Evolutionary conservation across 2,797 vertebrate genomes (phyloP).

Genomic region (Pseudotriccus pelzelni): DNA sequence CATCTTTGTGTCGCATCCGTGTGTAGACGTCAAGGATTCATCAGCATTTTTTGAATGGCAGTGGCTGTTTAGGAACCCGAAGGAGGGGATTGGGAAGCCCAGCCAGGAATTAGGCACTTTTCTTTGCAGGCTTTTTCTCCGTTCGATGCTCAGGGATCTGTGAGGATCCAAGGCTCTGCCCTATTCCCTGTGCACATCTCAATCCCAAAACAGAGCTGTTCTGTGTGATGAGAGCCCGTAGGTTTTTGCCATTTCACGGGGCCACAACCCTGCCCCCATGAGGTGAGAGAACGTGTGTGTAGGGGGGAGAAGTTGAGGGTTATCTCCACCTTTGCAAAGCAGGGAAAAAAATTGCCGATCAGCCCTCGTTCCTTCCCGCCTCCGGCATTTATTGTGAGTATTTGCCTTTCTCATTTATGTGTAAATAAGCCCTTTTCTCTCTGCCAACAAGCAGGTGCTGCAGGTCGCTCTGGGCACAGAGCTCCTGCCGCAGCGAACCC

Average conservation of each 20-base stretch:
- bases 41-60: accelerated
- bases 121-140: neutral
- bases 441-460: neutral
- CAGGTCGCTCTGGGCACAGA: neutral
- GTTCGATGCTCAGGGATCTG: neutral
- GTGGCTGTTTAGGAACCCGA: accelerated
- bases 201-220: neutral
- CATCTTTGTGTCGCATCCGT: accelerated
- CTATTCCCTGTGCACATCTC: accelerated
- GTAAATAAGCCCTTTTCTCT: constrained; percentile 29
- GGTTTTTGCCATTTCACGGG: neutral
- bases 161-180: neutral
- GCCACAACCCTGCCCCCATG: neutral
- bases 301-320: neutral
- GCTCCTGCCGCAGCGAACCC: neutral
- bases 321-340: neutral
- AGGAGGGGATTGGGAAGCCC: neutral
- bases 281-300: neutral
- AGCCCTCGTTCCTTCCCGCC: neutral
- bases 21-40: accelerated
- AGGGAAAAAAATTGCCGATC: neutral
- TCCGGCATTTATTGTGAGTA: neutral
- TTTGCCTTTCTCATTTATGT: constrained; percentile 18
- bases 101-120: neutral
- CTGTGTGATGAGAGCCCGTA: accelerated